These are phyloP conservation scores for Caenorhabditis zanzibari DNA, from an alignment of 2,888 invertebrate species.

Conservation along the genomic window DNA sequence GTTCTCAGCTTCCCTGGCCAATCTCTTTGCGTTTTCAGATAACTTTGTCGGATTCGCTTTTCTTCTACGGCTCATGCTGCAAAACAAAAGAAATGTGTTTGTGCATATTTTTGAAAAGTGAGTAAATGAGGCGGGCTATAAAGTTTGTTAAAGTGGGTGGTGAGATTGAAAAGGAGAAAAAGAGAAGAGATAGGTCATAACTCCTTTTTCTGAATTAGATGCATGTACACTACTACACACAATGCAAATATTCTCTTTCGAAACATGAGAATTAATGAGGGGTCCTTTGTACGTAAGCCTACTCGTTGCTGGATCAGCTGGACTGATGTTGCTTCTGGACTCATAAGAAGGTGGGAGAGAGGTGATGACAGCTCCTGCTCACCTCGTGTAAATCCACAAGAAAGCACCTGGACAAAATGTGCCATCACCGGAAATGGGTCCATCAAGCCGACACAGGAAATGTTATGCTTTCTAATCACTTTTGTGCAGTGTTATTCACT, in stretches of 20 bases:
- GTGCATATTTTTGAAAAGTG: slow-evolving; percentile 6
- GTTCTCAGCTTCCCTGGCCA: slow-evolving; percentile 31
- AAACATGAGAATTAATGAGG: slow-evolving; percentile 69
- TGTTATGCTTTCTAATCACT: slow-evolving; percentile 64
- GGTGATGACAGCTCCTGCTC: neutral
- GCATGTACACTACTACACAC: slow-evolving; percentile 42
- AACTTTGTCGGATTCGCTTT: slow-evolving; percentile 78
- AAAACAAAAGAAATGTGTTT: slow-evolving; percentile 27
- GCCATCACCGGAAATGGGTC: slow-evolving; percentile 63
- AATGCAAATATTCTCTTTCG: slow-evolving; percentile 65
- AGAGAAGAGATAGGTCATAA: slow-evolving; percentile 49
- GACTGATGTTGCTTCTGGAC: slow-evolving; percentile 9
- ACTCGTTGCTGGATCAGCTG: slow-evolving; percentile 38
- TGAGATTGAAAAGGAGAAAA: slow-evolving; percentile 24
- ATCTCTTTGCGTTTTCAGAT: slow-evolving; percentile 52
- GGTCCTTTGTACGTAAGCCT: slow-evolving; percentile 19
- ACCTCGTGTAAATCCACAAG: slow-evolving; percentile 26
- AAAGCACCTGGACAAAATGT: slow-evolving; percentile 47
- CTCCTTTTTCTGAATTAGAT: slow-evolving; percentile 52
- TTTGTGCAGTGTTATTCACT: slow-evolving; percentile 62
- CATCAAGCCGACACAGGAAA: slow-evolving; percentile 61
- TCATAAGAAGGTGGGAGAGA: slow-evolving; percentile 38
- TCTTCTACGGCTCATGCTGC: slow-evolving; percentile 81
- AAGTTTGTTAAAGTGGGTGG: slow-evolving; percentile 8
- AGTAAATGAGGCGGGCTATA: slow-evolving; percentile 4